These are phyloP conservation scores for Omphaloscelis lunosa DNA, from an alignment of 2,888 invertebrate genomes.

Conservation along the genomic window DNA sequence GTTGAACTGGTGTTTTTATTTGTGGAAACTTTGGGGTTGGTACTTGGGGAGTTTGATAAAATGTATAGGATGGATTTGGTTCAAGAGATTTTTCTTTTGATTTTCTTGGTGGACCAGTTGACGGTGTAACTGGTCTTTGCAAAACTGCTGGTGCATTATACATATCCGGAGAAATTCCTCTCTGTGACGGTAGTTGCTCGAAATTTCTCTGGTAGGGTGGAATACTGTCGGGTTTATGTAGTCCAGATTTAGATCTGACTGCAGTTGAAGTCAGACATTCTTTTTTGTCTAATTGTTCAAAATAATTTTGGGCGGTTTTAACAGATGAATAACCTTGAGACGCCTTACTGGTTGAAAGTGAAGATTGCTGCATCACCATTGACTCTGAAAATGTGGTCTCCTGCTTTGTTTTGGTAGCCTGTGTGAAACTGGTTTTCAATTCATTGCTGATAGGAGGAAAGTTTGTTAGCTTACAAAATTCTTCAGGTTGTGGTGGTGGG, in stretches of 20 bases:
- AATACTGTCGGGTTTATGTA: conserved; percentile 92
- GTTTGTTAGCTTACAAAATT: conserved; percentile 78
- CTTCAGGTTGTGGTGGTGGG: conserved; percentile 81
- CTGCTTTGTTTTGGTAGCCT: conserved; percentile 76
- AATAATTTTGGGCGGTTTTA: conserved; percentile 84
- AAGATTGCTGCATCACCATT: conserved; percentile 76
- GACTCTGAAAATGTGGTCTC: conserved; percentile 79
- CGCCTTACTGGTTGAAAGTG: conserved; percentile 73
- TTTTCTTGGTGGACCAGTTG: conserved; percentile 83
- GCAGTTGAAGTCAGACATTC: conserved; percentile 81
- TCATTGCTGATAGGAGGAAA: conserved; percentile 85
- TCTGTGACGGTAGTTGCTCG: conserved; percentile 90
- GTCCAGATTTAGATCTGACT: conserved; percentile 87
- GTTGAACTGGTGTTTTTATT: conserved; percentile 70
- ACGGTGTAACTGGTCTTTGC: conserved; percentile 85
- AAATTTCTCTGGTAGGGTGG: conserved; percentile 92
- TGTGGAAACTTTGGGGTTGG: conserved; percentile 70
- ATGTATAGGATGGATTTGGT: conserved; percentile 69
- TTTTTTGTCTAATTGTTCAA: conserved; percentile 84
- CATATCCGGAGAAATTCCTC: conserved; percentile 90
- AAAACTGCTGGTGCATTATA: conserved; percentile 83
- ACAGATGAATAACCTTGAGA: conserved; percentile 82
- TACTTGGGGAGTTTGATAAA: conserved; percentile 69
- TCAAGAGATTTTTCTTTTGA: conserved; percentile 80
- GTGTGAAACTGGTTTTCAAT: conserved; percentile 80